Evolutionary conservation across 2,888 invertebrate species (phyloP), one percentile per base, ranked within the genome.

Genomic region (Noctua comes): DNA sequence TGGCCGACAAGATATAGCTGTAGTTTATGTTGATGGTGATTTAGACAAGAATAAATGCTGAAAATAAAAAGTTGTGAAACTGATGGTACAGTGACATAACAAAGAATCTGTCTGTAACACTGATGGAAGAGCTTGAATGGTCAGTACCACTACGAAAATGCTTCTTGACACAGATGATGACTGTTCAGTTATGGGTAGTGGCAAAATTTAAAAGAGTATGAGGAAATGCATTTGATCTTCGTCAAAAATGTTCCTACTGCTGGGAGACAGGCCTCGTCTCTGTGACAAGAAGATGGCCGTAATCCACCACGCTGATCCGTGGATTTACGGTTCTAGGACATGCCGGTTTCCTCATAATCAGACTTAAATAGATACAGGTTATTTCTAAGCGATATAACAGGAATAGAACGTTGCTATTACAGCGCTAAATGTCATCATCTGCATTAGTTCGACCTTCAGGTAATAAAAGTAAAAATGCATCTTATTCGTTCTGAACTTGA

Each of bases 401-500:
- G 66, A 54, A n/a, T 27, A 36, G 6, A 48, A 68, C 51, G 27
- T 21, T 59, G 31, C 31, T 48, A 36, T 54, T 36, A 18, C 51
- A 36, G 2, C 62, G 69, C 69, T 66, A 84, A 73, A 80, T 84
- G 68, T 73, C 76, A 73, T 64, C 59, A n/a, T 65, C 40, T 71
- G 78, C 46, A 68, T 78, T 62, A 27, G n/a, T 36, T 31, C 51
- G 62, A 82, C 78, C 65, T 74, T 73, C 74, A 43, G 24, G n/a
- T 31, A n/a, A 40, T 36, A 57, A 77, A 74, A 36, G 66, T 70
- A 64, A 64, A 48, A 77, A 72, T 82, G 84, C 85, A 66, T 65
- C 85, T 48, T 11, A 57, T 57, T 73, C 75, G 78, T 83, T 70
- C 4, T 68, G 76, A 80, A 83, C 77, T 85, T 85, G 79, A 82